Evolutionary conservation across 2,113 vertebrate species (phyloP).

Genomic region (Indicator maculatus): DNA sequence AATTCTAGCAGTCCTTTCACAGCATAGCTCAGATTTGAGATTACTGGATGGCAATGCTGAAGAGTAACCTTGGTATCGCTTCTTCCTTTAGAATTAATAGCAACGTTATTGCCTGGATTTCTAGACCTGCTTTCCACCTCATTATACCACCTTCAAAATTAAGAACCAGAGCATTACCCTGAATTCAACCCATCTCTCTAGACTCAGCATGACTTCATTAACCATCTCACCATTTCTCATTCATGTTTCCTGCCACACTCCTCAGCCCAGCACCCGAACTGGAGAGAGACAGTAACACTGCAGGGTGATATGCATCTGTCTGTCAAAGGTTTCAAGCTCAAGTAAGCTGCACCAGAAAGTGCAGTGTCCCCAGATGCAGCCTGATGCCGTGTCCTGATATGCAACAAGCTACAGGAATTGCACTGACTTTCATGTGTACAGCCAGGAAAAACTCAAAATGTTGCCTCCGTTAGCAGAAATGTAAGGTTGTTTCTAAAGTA

Average conservation of each 20-base stretch:
- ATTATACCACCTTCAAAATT: not conserved
- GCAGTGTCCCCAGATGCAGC: not conserved
- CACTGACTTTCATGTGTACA: not conserved
- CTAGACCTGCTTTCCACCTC: not conserved
- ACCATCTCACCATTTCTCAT: not conserved
- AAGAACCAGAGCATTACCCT: not conserved
- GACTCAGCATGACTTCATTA: not conserved
- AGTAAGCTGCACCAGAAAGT: not conserved
- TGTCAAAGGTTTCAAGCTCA: not conserved
- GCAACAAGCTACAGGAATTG: not conserved
- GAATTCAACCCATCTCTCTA: not conserved
- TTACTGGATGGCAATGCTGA: not conserved
- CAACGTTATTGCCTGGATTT: not conserved
- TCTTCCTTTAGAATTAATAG: not conserved
- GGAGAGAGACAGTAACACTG: not conserved
- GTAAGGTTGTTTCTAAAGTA: not conserved
- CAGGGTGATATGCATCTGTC: fast-evolving
- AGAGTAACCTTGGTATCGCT: not conserved
- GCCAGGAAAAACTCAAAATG: not conserved
- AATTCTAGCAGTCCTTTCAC: not conserved
- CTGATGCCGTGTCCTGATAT: not conserved
- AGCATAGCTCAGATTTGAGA: not conserved
- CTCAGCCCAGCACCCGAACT: not conserved
- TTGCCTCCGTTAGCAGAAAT: not conserved
- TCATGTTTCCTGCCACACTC: not conserved